Evolutionary conservation across 2,113 vertebrate species (phyloP), one percentile per base, ranked within the genome.

Genomic region (Aythya baeri): DNA sequence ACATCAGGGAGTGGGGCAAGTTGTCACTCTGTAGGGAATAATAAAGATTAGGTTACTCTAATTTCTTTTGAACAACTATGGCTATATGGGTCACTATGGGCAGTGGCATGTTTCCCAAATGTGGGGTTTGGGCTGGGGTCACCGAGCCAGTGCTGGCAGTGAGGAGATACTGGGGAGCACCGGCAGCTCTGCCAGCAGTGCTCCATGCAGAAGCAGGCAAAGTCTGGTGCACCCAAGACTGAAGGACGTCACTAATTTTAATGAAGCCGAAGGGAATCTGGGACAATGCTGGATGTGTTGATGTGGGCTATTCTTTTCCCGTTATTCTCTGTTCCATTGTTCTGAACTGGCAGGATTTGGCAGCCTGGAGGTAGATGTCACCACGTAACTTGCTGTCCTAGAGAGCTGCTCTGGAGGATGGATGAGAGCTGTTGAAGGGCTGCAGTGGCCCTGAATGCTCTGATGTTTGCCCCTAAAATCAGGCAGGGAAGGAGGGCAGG

Each of bases 41-140:
- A 98, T 98, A 98, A 98, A 98, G 98, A 94, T 96, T 89, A 95
- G 96, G 96, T 98, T 97, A 91, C 96, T 97, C 96, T 98, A 96
- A 98, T 98, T 99, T 98, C 95, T 97, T 98, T 98, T 92, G 93
- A 96, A 97, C 97, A 97, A 98, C 96, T 98, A 97, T 98, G 97
- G 97, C 98, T 97, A 98, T 97, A 97, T 94, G 98, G 97, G 98
- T 98, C 97, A 96, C 98, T 98, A 98, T 29, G 13, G 62, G 25
- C 38, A 41, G 38, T 65, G 38, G 62, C 26, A 20, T 29, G 26
- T 17, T 65, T 65, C 38, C 62, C 62, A 65, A 41, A 27, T 65
- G 17, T 38, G 34, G 61, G 36, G 62, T 26, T 27, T 63, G 62
- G 26, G 17, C 38, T 41, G 62, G 62, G 62, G 38, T 65, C 38